phyloP scores from a whole-genome alignment of 1,140 invertebrate species.

The Bathynomus jamesi region DNA sequence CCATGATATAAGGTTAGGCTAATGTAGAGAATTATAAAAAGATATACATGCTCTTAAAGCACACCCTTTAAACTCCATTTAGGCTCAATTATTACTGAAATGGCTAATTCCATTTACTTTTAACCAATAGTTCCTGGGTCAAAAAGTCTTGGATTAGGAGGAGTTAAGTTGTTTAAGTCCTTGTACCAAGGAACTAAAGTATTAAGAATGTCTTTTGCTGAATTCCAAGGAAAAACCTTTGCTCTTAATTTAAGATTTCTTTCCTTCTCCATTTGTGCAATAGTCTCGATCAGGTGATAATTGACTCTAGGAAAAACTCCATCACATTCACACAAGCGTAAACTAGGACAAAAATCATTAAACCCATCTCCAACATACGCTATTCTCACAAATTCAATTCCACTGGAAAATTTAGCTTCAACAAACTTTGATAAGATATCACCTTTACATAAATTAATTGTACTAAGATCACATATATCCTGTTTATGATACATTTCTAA shows the following conservation, averaged over 20 bases:
- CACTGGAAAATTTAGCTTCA: conserved; percentile 45
- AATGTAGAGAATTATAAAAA: too few relatives aligned
- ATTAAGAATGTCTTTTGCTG: conserved; percentile 47
- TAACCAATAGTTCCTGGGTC: conserved; percentile 4
- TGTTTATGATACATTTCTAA: conserved; percentile 62
- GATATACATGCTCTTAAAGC: too few relatives aligned
- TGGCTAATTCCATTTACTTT: too few relatives aligned
- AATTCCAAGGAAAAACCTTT: conserved; percentile 47
- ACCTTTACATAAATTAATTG: conserved; percentile 69
- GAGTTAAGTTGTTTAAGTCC: neutral
- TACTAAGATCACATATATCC: conserved; percentile 60
- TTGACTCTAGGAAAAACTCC: conserved; percentile 58
- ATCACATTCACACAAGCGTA: conserved; percentile 55
- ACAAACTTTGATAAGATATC: conserved; percentile 59
- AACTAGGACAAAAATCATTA: conserved; percentile 68
- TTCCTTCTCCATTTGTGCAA: conserved; percentile 39
- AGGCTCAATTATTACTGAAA: too few relatives aligned
- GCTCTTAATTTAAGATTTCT: conserved; percentile 41
- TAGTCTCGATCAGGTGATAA: conserved; percentile 46
- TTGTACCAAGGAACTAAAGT: conserved; percentile 17
- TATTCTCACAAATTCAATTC: conserved; percentile 51
- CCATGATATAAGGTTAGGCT: too few relatives aligned
- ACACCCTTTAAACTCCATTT: too few relatives aligned
- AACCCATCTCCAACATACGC: conserved; percentile 67
- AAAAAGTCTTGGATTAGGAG: conserved; percentile 15